Percentiles rank a stretch among this genome's conserved stretches.
phyloP scores from a whole-genome alignment of 2,797 vertebrate genomes.

The Rhinogobio ventralis region DNA sequence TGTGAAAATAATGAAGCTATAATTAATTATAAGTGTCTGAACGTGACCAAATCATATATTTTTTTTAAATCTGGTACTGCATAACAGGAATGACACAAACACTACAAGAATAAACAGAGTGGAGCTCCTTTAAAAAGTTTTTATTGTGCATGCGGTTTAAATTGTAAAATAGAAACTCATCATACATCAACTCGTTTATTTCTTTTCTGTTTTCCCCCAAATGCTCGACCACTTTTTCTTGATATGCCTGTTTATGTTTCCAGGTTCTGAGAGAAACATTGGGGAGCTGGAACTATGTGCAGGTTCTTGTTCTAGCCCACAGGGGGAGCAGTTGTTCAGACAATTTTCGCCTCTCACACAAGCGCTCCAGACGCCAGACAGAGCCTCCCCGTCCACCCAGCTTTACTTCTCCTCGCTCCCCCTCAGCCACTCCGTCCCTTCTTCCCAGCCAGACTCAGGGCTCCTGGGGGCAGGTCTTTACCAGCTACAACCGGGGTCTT shows the following conservation, averaged over 20 bases:
- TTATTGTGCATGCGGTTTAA: not conserved
- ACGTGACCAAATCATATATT: not conserved
- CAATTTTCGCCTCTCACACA: slow-evolving; percentile 65
- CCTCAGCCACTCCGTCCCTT: slow-evolving; percentile 53
- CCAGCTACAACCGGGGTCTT: slow-evolving; percentile 71
- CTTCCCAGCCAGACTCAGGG: slow-evolving; percentile 58
- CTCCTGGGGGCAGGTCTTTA: slow-evolving; percentile 73
- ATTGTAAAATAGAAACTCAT: not conserved
- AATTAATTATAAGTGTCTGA: not conserved
- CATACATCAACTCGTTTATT: not conserved
- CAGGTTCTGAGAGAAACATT: slow-evolving; percentile 71
- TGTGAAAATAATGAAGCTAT: not conserved
- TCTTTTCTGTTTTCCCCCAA: not conserved
- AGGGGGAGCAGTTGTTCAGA: slow-evolving; percentile 64
- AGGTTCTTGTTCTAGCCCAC: slow-evolving; percentile 56
- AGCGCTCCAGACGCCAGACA: slow-evolving; percentile 60
- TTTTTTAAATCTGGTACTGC: not conserved
- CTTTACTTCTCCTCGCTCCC: slow-evolving; percentile 59
- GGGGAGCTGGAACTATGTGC: slow-evolving; percentile 66
- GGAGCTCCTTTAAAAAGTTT: not conserved
- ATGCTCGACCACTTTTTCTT: not conserved
- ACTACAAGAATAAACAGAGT: not conserved
- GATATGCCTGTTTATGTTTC: slow-evolving; percentile 9
- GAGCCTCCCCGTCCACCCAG: slow-evolving; percentile 60
- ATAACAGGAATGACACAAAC: not conserved